phyloP scores from a whole-genome alignment of 2,888 invertebrate species.

The Anodontia alba region DNA sequence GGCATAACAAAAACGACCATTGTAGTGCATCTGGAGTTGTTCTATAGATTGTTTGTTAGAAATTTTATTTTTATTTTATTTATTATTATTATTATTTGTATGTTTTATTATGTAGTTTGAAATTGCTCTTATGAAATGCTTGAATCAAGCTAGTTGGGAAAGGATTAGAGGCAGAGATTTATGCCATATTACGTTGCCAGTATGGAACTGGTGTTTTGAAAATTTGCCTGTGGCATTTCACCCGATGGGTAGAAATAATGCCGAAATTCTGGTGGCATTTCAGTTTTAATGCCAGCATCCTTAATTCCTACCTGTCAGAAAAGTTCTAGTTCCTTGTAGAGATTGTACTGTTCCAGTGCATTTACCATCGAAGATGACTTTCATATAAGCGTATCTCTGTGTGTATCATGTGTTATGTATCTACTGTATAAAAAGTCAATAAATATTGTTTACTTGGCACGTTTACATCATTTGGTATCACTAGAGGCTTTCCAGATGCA shows the following conservation, averaged over 20 bases:
- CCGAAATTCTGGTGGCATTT: slow-evolving; percentile 4
- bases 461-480: too few relatives aligned
- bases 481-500: too few relatives aligned
- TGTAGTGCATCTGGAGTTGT: not conserved
- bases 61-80: not conserved
- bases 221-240: not conserved
- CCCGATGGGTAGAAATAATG: not conserved
- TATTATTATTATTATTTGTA: too few relatives aligned
- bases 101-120: not conserved
- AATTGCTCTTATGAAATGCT: not conserved
- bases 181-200: not conserved
- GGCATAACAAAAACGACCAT: too few relatives aligned
- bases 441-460: too few relatives aligned
- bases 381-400: too few relatives aligned
- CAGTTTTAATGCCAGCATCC: not conserved
- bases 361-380: too few relatives aligned
- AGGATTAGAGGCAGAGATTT: not conserved
- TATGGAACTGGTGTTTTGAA: slow-evolving; percentile 1
- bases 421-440: too few relatives aligned
- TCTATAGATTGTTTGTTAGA: slow-evolving; percentile 6
- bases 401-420: too few relatives aligned
- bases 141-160: not conserved
- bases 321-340: not conserved
- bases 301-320: not conserved
- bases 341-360: too few relatives aligned